Percentiles rank a stretch among this genome's conserved stretches.
Conservation (phyloP, 2,888 invertebrate species). For the Rhyacophila evoluta region DNA sequence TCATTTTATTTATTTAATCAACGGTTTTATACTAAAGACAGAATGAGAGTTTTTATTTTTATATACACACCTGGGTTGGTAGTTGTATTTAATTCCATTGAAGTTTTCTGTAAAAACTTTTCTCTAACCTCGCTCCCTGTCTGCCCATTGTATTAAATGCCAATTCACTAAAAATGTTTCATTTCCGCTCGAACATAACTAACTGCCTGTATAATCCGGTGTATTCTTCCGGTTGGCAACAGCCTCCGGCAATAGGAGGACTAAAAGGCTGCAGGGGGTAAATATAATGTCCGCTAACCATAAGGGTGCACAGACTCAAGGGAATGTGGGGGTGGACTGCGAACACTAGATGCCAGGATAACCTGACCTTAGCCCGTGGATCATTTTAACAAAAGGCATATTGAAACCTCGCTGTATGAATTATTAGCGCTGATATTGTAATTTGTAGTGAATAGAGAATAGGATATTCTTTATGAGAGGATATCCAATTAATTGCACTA, state of each 20-base stretch:
- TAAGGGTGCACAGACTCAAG: neutral
- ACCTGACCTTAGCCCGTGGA: conserved; percentile 16
- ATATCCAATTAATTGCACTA: too few relatives aligned
- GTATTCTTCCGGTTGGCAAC: conserved; percentile 25
- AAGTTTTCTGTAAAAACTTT: neutral
- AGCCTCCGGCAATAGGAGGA: conserved; percentile 4
- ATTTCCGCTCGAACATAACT: conserved; percentile 31
- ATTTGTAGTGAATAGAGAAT: neutral
- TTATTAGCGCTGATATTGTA: neutral
- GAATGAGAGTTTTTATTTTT: too few relatives aligned
- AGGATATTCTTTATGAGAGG: neutral
- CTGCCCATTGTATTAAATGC: conserved; percentile 22
- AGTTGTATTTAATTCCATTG: too few relatives aligned
- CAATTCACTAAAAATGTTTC: conserved; percentile 29
- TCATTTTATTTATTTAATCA: too few relatives aligned
- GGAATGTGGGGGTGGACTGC: conserved; percentile 22
- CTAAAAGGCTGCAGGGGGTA: conserved; percentile 3
- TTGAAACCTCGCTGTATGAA: neutral
- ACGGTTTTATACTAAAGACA: too few relatives aligned
- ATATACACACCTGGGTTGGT: too few relatives aligned
- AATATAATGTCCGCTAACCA: conserved; percentile 10
- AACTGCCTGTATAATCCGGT: conserved; percentile 33
- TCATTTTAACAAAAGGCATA: conserved; percentile 3
- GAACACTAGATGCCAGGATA: neutral
- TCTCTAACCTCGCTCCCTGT: neutral